phyloP scores from a whole-genome alignment of 2,113 vertebrate genomes.

The Synodontis membranacea region DNA sequence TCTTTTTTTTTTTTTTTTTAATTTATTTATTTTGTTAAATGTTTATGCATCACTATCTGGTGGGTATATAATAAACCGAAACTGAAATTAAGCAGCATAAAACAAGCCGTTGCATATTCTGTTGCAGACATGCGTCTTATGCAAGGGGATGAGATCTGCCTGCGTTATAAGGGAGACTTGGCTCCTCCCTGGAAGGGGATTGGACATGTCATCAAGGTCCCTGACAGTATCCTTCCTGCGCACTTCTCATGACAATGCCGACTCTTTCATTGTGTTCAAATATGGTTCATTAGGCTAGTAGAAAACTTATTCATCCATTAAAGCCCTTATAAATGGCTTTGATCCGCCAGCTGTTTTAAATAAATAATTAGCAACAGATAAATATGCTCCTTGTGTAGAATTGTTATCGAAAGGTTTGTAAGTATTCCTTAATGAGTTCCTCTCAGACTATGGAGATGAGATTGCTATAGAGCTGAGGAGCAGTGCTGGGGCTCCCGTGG shows the following conservation, averaged over 20 bases:
- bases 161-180: conserved; percentile 95
- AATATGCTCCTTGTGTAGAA: neutral
- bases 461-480: conserved; percentile 96
- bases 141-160: conserved; percentile 98
- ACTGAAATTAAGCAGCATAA: neutral
- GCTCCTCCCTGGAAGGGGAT: conserved; percentile 96
- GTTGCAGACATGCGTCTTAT: conserved; percentile 93
- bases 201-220: conserved; percentile 98
- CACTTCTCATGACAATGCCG: neutral
- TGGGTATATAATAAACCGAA: conserved; percentile 29
- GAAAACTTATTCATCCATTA: neutral
- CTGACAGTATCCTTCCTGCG: conserved; percentile 92
- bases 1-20: no score
- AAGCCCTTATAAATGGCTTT: neutral
- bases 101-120: conserved; percentile 10
- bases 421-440: conserved; percentile 75
- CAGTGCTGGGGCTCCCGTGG: conserved; percentile 93
- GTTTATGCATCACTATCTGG: conserved; percentile 33
- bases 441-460: conserved; percentile 95
- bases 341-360: neutral
- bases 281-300: neutral
- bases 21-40: no score
- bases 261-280: neutral
- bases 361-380: conserved; percentile 3
- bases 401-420: neutral